phyloP scores from a whole-genome alignment of 1,140 invertebrate genomes.

The Plectus sambesii region DNA sequence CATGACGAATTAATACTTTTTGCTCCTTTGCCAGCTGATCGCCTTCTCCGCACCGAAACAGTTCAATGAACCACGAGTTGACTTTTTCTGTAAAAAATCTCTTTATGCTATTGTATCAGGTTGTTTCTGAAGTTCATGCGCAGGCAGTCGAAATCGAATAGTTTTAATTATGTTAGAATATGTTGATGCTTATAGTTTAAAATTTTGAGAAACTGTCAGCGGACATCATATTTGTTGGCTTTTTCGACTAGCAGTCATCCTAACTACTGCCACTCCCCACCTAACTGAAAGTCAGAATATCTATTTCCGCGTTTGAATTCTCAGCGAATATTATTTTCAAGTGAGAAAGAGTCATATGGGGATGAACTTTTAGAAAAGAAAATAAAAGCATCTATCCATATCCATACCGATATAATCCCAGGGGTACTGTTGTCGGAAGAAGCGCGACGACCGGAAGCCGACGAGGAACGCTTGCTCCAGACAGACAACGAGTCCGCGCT shows the following conservation, averaged over 20 bases:
- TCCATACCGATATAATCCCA: constrained; percentile 95
- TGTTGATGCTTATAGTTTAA: constrained; percentile 64
- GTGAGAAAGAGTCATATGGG: constrained; percentile 1
- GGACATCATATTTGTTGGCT: too few relatives aligned
- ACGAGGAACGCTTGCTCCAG: constrained; percentile 84
- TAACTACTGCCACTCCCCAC: too few relatives aligned
- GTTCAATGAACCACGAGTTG: constrained; percentile 34
- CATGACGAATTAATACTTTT: constrained; percentile 46
- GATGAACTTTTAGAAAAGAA: constrained; percentile 12
- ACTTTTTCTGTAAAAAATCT: constrained; percentile 28
- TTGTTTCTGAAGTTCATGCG: not conserved
- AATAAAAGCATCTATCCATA: too few relatives aligned
- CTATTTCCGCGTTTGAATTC: not conserved
- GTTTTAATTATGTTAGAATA: constrained; percentile 34
- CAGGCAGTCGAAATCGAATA: not conserved
- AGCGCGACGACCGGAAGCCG: constrained; percentile 75
- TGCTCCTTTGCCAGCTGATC: constrained; percentile 38
- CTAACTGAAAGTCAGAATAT: too few relatives aligned
- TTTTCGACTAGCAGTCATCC: too few relatives aligned
- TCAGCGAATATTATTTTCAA: not conserved
- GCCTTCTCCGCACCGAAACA: constrained; percentile 33
- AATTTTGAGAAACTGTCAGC: too few relatives aligned
- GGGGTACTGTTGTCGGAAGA: constrained; percentile 87
- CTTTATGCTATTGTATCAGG: not conserved
- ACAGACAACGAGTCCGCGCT: constrained; percentile 77